These are phyloP conservation scores for Pachydiplax longipennis DNA, from an alignment of 2,888 invertebrate genomes.

Conservation along the genomic window DNA sequence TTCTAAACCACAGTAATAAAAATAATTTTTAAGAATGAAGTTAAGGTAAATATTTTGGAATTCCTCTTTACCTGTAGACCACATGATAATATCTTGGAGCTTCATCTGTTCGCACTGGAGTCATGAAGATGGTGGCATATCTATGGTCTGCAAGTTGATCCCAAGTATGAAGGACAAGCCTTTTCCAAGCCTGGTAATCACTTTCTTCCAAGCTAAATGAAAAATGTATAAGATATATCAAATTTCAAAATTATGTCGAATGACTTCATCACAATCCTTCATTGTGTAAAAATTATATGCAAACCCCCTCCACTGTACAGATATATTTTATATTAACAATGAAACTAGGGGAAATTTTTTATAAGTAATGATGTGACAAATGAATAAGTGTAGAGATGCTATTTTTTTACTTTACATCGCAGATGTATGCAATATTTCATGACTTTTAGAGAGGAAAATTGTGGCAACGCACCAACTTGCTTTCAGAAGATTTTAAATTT, in stretches of 20 bases:
- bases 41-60: not conserved
- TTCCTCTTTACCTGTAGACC: conserved; percentile 65
- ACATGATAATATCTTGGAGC: conserved; percentile 84
- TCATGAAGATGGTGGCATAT: conserved; percentile 82
- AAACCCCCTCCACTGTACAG: not conserved
- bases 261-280: not conserved
- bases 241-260: no score
- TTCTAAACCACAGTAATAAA: no score
- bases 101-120: conserved; percentile 87
- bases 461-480: no score
- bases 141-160: conserved; percentile 79
- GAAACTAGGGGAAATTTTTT: no score
- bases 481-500: no score
- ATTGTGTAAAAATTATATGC: not conserved
- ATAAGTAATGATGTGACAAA: no score
- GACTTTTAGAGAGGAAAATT: no score
- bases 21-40: no score
- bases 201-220: conserved; percentile 65
- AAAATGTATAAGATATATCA: not conserved
- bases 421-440: no score
- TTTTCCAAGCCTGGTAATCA: conserved; percentile 86
- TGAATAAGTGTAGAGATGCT: no score
- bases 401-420: no score
- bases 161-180: conserved; percentile 82
- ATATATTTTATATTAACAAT: not conserved